phyloP scores from a whole-genome alignment of 2,113 vertebrate species.

The Hepsetus odoe region DNA sequence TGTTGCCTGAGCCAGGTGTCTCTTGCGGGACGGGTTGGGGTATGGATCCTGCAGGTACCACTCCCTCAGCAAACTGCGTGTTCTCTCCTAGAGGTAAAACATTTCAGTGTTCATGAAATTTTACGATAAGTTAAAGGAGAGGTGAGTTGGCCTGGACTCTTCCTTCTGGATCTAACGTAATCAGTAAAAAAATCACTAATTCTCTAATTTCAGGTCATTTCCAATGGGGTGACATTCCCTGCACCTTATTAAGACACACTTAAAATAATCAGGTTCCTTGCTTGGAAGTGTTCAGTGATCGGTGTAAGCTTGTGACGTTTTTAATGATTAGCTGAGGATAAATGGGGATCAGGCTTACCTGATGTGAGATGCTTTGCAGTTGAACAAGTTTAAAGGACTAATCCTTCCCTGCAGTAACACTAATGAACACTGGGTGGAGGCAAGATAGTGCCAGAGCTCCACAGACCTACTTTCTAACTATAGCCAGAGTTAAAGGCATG shows the following conservation, averaged over 20 bases:
- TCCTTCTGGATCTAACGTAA: neutral
- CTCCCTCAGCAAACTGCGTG: conserved; percentile 79
- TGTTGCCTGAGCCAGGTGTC: conserved; percentile 80
- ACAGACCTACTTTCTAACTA: neutral
- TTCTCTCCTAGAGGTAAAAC: conserved; percentile 71
- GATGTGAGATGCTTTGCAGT: neutral
- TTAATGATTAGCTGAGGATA: conserved; percentile 22
- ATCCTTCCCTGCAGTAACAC: neutral
- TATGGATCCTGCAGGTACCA: conserved; percentile 84
- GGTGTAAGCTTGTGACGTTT: conserved; percentile 25
- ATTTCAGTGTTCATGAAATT: too few species aligned
- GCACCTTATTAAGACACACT: conserved; percentile 40
- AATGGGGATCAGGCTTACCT: conserved; percentile 26
- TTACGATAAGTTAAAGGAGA: too few species aligned
- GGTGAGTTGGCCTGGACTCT: too few species aligned
- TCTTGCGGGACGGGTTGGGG: conserved; percentile 80
- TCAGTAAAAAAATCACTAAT: neutral
- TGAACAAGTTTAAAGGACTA: neutral
- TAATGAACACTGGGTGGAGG: conserved; percentile 9
- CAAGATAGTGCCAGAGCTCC: neutral
- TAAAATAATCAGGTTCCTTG: conserved; percentile 55
- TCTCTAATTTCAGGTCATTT: neutral
- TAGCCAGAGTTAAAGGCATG: neutral
- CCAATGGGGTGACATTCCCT: neutral
- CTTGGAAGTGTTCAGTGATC: conserved; percentile 60